Base-by-base conservation (phyloP, 2,888 invertebrate species). In the Tetanocera ferruginea region DNA sequence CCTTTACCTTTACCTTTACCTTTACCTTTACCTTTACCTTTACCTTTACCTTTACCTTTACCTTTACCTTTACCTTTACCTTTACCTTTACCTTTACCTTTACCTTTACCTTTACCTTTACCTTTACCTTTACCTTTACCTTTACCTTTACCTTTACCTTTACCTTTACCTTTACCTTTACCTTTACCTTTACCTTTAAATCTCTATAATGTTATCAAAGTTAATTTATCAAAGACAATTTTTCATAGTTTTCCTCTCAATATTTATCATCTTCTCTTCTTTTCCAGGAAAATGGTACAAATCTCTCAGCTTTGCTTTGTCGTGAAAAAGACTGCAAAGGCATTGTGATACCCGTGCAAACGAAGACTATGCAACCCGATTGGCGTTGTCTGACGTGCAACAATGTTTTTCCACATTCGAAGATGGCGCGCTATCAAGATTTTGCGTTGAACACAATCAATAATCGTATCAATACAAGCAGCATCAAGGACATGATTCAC, bases 361-460 rank as follows among this genome's bases (percentile, higher is more conserved):
- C 94, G 5, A 88, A 93, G 76, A 91, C 93, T 51, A 88, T 91
- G 82, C 88, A 90, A 6, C 92, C 94, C 0, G 87, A 90, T 5
- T 95, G 94, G 94, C 91, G 91, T 79, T 95, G 95, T 86, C 90
- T 92, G 78, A 92, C 90, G 2, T 95, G 95, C 85, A 90, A 84
- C 52, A 84, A 82, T 49, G 84, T 87, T 8, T 86, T 88, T 69
- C 85, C 87, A 6, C 87, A 88, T 49, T 79, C 86, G 8, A 87
- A 88, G 81, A 88, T 88, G 86, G 86, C 87, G 0, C 86, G 88
- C 34, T 87, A 88, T 77, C 89, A 89, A 82, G 88, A 89, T 78
- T 89, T 90, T 55, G 87, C 88, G 0, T 82, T 89, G 49, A 87
- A 85, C 72, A 88, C 87, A 37, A 88, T 90, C 66, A 89, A 89